These are phyloP conservation scores for Pheosia tremula DNA, from an alignment of 2,888 invertebrate species.

Conservation along the genomic window DNA sequence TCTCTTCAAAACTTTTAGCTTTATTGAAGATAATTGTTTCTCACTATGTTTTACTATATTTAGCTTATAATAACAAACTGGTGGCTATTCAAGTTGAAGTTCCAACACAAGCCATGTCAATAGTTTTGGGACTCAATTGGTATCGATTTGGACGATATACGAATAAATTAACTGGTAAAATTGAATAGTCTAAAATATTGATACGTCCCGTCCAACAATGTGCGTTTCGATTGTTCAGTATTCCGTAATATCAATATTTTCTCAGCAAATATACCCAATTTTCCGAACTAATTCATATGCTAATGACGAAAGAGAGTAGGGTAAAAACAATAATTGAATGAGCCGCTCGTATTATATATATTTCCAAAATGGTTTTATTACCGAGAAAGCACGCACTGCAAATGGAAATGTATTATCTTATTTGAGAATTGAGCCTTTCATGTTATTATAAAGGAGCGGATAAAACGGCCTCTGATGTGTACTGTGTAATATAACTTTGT, in stretches of 20 bases:
- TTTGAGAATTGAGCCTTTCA: conserved; percentile 62
- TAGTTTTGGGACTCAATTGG: too few species aligned
- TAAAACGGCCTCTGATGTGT: conserved; percentile 48
- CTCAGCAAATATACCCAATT: conserved; percentile 23
- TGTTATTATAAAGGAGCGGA: conserved; percentile 57
- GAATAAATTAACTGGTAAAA: background rate
- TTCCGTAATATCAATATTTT: conserved; percentile 23
- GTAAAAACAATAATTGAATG: conserved; percentile 38
- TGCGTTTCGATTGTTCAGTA: conserved; percentile 11
- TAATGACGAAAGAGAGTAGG: conserved; percentile 28
- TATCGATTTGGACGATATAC: background rate
- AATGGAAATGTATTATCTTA: conserved; percentile 56
- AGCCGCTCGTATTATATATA: conserved; percentile 21
- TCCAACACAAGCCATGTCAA: too few species aligned
- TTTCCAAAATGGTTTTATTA: conserved; percentile 72
- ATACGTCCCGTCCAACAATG: background rate
- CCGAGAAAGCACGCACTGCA: conserved; percentile 67
- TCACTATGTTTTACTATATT: too few species aligned
- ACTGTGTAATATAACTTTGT: conserved; percentile 54
- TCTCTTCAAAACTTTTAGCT: too few species aligned
- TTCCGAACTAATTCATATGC: conserved; percentile 30
- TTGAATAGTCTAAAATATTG: conserved; percentile 10
- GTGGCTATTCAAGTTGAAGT: too few species aligned
- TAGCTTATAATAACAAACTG: too few species aligned
- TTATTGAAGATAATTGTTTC: too few species aligned